phyloP scores from a whole-genome alignment of 2,888 invertebrate species.

The Acrobasis consociella region DNA sequence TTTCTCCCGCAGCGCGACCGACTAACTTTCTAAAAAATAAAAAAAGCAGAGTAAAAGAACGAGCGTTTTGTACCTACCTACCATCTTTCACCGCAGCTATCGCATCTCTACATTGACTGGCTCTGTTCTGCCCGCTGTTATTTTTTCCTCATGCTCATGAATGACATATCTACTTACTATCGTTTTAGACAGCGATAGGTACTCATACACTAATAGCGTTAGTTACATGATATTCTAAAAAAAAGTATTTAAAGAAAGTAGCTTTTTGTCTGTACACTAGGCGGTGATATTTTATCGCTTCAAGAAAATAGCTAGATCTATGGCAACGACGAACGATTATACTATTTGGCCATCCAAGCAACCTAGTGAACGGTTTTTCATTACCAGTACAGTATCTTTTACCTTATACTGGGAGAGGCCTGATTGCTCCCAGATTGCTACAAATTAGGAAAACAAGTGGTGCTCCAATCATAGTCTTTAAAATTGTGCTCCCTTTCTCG shows the following conservation, averaged over 20 bases:
- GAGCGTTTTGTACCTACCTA: slow-evolving; percentile 71
- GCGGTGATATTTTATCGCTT: neutral
- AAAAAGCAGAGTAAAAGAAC: slow-evolving; percentile 76
- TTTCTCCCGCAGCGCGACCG: slow-evolving; percentile 76
- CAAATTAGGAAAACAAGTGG: slow-evolving; percentile 76
- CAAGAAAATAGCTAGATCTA: neutral
- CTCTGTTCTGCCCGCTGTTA: slow-evolving; percentile 45
- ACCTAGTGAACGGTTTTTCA: slow-evolving; percentile 66
- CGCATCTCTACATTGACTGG: slow-evolving; percentile 55
- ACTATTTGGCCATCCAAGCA: slow-evolving; percentile 56
- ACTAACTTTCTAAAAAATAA: slow-evolving; percentile 81
- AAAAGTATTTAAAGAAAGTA: neutral
- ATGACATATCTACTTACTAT: slow-evolving; percentile 34
- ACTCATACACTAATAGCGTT: slow-evolving; percentile 26
- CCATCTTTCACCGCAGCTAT: slow-evolving; percentile 78
- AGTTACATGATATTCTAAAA: slow-evolving; percentile 23
- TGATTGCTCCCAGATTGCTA: slow-evolving; percentile 78
- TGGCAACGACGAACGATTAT: slow-evolving; percentile 41
- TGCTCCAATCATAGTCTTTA: slow-evolving; percentile 73
- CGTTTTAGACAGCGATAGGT: slow-evolving; percentile 37
- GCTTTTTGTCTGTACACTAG: neutral
- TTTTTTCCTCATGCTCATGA: slow-evolving; percentile 44
- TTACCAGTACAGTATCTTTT: slow-evolving; percentile 72
- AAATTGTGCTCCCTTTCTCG: slow-evolving; percentile 79
- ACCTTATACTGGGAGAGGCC: slow-evolving; percentile 66